A percentile compares a stretch with the other conserved stretches of the same genome.
Evolutionary conservation across 2,113 vertebrate species (phyloP).

Genomic region (Zeus faber): DNA sequence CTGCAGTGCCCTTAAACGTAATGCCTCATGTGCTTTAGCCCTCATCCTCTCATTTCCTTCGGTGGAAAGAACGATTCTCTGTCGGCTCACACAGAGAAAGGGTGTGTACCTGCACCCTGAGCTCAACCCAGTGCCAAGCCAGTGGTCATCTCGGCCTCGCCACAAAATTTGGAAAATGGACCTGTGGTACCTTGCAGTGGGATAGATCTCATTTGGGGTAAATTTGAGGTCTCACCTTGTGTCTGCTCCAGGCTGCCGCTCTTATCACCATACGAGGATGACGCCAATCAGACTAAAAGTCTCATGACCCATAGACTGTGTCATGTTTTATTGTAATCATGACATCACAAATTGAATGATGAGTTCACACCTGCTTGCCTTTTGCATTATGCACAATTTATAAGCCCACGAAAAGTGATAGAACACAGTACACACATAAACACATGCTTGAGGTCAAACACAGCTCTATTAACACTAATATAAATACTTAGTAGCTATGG

Average conservation of each 20-base stretch:
- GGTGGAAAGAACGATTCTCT: conserved; percentile 61
- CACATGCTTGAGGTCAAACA: no score
- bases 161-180: conserved; percentile 40
- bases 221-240: conserved; percentile 28
- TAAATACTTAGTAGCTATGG: no score
- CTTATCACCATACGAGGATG: conserved; percentile 5
- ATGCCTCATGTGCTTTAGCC: conserved; percentile 51
- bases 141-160: conserved; percentile 42
- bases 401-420: no score
- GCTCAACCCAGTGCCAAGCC: conserved; percentile 31
- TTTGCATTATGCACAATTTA: no score
- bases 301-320: conserved; percentile 32
- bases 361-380: no score
- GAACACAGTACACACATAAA: no score
- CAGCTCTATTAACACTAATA: no score
- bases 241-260: conserved; percentile 18
- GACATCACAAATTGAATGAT: no score
- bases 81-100: conserved; percentile 38
- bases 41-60: conserved; percentile 68
- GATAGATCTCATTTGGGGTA: conserved; percentile 17
- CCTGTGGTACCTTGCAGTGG: conserved; percentile 24
- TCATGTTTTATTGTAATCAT: no score
- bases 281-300: conserved; percentile 39
- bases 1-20: conserved; percentile 44
- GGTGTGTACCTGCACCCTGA: conserved; percentile 43